Percentiles rank a stretch among this genome's conserved stretches.
These are phyloP conservation scores for Melolontha melolontha DNA, from an alignment of 2,888 invertebrate species.

Conservation along the genomic window DNA sequence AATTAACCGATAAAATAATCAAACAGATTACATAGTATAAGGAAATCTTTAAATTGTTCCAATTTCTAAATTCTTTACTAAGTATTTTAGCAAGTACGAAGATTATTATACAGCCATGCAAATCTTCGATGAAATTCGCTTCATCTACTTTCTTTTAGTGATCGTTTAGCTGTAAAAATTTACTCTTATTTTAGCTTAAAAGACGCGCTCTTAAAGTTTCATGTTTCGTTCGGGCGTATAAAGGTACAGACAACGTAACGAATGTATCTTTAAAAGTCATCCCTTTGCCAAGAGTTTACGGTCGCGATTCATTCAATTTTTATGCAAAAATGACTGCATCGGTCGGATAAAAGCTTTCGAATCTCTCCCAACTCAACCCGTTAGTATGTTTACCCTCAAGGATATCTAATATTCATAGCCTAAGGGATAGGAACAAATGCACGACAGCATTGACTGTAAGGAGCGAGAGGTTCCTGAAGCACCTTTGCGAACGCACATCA, in stretches of 20 bases:
- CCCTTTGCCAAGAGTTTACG: slow-evolving; percentile 9
- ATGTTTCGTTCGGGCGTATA: slow-evolving; percentile 5
- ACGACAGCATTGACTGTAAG: slow-evolving; percentile 17
- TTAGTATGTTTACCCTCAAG: slow-evolving; percentile 42
- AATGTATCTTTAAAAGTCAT: slow-evolving; percentile 8
- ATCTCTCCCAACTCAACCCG: slow-evolving; percentile 36
- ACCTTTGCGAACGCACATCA: slow-evolving; percentile 17
- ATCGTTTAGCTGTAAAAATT: slow-evolving; percentile 14
- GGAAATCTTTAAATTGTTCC: no score
- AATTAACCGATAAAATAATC: no score
- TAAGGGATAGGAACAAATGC: slow-evolving; percentile 43
- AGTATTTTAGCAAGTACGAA: no score
- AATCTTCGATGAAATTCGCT: no score
- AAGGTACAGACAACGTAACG: slow-evolving; percentile 1
- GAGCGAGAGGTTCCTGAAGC: slow-evolving; percentile 29
- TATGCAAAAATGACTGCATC: slow-evolving; percentile 38
- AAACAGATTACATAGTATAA: no score
- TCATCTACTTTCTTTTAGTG: neutral
- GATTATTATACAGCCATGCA: no score
- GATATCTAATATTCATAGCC: slow-evolving; percentile 51
- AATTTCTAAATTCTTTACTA: no score
- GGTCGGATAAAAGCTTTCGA: slow-evolving; percentile 36
- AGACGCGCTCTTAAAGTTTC: slow-evolving; percentile 2
- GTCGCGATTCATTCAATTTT: slow-evolving; percentile 35
- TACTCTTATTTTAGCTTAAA: neutral